Conservation (phyloP, 2,113 vertebrate genomes). For the Vicugna pacos region DNA sequence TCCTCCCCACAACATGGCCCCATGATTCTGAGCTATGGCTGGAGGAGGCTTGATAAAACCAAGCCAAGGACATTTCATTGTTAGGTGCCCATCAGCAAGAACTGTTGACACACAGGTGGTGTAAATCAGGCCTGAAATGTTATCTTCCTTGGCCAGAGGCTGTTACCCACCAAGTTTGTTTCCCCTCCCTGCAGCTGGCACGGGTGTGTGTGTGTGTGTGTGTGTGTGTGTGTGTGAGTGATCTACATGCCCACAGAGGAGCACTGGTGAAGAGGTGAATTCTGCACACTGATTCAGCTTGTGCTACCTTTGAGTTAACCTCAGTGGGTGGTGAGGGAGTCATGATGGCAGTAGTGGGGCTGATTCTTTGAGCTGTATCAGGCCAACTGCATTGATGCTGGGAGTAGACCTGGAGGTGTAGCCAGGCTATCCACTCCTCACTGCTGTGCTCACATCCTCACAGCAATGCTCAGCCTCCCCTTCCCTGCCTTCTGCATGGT, state of each 20-base stretch:
- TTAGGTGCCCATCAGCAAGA: background rate
- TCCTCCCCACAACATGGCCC: background rate
- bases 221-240: background rate
- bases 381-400: background rate
- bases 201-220: background rate
- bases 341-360: background rate
- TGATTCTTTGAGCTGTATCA: background rate
- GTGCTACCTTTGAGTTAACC: background rate
- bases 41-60: conserved; percentile 45
- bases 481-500: background rate
- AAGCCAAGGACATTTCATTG: background rate
- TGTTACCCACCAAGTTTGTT: background rate
- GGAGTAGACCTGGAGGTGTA: background rate
- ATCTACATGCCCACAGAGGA: background rate
- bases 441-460: background rate
- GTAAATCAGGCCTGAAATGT: conserved; percentile 31
- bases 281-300: background rate
- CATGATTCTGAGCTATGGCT: background rate
- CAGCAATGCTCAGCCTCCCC: background rate
- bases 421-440: background rate
- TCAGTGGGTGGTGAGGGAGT: too few relatives aligned
- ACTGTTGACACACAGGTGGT: background rate
- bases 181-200: background rate
- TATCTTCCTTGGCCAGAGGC: background rate
- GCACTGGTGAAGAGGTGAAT: background rate